Percentiles rank a stretch among this genome's conserved stretches.
Conservation (phyloP, 2,888 invertebrate species). For the Acanthopleura granulata region DNA sequence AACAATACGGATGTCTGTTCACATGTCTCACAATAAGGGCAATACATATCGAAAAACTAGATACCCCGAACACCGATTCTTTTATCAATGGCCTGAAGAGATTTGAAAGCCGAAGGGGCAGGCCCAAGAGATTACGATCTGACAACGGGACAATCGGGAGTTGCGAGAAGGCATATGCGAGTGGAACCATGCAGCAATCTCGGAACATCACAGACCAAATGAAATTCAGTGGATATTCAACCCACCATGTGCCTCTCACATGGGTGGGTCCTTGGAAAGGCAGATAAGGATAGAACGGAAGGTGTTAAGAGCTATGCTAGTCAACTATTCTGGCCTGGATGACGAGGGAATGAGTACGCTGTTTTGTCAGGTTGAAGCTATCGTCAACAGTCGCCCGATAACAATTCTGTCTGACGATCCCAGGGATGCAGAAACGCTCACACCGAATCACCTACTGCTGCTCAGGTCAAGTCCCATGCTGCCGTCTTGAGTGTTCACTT, state of each 20-base stretch:
- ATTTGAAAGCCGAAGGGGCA: conserved; percentile 22
- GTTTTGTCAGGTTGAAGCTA: conserved; percentile 4
- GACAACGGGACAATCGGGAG: conserved; percentile 36
- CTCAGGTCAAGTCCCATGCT: conserved; percentile 11
- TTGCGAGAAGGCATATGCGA: too few species aligned
- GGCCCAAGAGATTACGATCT: conserved; percentile 28
- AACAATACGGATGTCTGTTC: conserved; percentile 36
- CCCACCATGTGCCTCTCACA: not conserved
- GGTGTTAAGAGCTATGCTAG: too few species aligned
- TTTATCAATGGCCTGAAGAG: conserved; percentile 17
- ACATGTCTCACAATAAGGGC: conserved; percentile 35
- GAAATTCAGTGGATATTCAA: too few species aligned
- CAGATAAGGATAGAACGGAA: too few species aligned
- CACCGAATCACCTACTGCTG: conserved; percentile 22
- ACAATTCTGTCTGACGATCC: too few species aligned
- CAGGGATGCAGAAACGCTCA: conserved; percentile 20
- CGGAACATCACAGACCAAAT: conserved; percentile 5
- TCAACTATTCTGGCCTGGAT: too few species aligned
- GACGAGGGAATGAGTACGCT: too few species aligned
- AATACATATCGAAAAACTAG: conserved; percentile 35
- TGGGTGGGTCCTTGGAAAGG: not conserved
- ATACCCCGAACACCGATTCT: conserved; percentile 30
- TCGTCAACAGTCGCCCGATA: conserved; percentile 20
- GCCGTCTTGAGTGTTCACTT: conserved; percentile 2
- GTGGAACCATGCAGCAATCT: not conserved